Evolutionary conservation across 2,797 vertebrate genomes (phyloP).

Genomic region (Podarcis lilfordi): DNA sequence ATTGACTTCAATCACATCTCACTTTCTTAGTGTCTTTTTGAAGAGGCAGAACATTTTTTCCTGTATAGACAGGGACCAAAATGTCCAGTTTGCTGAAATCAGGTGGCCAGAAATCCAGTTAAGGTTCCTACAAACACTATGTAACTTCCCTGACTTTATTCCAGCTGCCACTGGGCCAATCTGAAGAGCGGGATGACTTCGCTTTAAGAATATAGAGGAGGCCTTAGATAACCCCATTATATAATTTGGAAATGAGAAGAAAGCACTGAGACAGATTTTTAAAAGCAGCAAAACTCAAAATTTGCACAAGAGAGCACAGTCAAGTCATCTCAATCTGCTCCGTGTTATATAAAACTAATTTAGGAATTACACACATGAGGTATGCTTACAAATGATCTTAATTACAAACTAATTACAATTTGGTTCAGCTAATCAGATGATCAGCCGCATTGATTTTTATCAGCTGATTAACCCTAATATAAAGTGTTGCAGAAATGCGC

Average conservation of each 20-base stretch:
- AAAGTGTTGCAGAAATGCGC: constrained; percentile 40
- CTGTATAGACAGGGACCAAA: background rate
- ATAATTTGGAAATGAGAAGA: background rate
- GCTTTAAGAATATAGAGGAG: background rate
- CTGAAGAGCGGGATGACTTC: background rate
- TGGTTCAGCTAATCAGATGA: constrained; percentile 65
- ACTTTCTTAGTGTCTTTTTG: constrained; percentile 17
- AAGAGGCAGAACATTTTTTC: background rate
- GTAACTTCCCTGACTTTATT: constrained; percentile 8
- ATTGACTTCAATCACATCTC: constrained; percentile 43
- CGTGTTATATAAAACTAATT: constrained; percentile 46
- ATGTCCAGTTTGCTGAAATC: constrained; percentile 21
- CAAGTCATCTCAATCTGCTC: constrained; percentile 34
- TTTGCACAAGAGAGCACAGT: background rate
- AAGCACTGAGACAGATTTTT: background rate
- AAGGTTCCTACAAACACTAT: background rate
- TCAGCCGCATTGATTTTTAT: constrained; percentile 64
- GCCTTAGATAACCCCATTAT: background rate
- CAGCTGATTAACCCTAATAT: constrained; percentile 56
- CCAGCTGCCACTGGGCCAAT: background rate
- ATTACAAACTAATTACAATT: constrained; percentile 67
- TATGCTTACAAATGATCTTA: constrained; percentile 64
- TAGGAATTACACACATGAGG: constrained; percentile 42
- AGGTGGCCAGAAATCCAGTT: background rate
- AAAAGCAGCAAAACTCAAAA: constrained; percentile 33